Evolutionary conservation across 2,113 vertebrate species (phyloP), one percentile per base, ranked within the genome.

Genomic region (Percopsis transmontana): DNA sequence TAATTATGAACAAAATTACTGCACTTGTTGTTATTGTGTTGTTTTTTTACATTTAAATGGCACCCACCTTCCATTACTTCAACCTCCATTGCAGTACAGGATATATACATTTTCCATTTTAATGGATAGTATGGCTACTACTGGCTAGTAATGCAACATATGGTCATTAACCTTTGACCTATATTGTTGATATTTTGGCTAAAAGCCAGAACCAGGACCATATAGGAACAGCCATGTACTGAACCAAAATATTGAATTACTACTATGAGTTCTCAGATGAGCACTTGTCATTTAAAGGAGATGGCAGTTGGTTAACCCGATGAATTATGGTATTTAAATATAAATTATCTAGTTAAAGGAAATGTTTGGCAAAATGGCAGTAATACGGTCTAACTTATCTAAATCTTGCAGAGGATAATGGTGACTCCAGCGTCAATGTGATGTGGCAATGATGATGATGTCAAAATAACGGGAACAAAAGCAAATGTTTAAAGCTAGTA

Each of bases 291-390:
- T 20, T 63, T 24, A n/a, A n/a, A n/a, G n/a, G n/a, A n/a, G n/a
- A n/a, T n/a, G n/a, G n/a, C n/a, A n/a, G n/a, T n/a, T n/a, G n/a
- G n/a, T 67, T 39, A 15, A 45, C 45, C 33, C 9, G 42, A 70
- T 42, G 27, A 33, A 21, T 12, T 15, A 10, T 20, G 27, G 5
- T 39, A 27, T 59, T 68, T 6, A 21, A 39, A n/a, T 53, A 23
- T 58, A 1, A 19, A 53, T 18, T 14, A 41, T 14, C n/a, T 38
- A 54, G 53, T 74, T 58, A 23, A 62, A 52, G 13, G 21, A 44
- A 75, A 47, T 40, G 45, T 16, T n/a, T 74, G 60, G 41, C 66
- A n/a, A 68, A 60, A 11, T 2, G 23, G 48, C 39, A 18, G 48
- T 54, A 65, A 61, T 3, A 45, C 33, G 48, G 38, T 1, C 23